A percentile compares a stretch with the other conserved stretches of the same genome.
These are phyloP conservation scores for Nettapus auritus DNA, from an alignment of 2,113 vertebrate genomes.

Conservation along the genomic window DNA sequence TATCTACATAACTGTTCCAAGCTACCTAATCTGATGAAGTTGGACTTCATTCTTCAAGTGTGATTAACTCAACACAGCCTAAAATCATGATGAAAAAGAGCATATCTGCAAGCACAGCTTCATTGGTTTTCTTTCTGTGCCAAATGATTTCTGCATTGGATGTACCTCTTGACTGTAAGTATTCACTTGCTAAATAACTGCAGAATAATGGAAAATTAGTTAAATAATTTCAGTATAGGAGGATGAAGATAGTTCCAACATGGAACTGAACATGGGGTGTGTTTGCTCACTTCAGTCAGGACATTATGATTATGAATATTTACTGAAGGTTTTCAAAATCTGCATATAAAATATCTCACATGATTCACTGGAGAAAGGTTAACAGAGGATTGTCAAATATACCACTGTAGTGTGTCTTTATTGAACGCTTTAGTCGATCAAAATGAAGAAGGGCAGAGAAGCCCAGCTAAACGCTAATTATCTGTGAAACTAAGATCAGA, in stretches of 20 bases:
- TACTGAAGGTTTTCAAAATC: not conserved
- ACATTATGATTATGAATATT: not conserved
- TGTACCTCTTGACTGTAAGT: constrained; percentile 96
- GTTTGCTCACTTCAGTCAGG: not conserved
- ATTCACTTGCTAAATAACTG: constrained; percentile 25
- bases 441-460: not conserved
- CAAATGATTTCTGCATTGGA: constrained; percentile 87
- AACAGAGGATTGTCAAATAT: not conserved
- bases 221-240: not conserved
- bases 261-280: not conserved
- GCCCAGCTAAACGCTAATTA: not conserved
- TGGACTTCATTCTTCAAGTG: constrained; percentile 63
- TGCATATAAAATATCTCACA: not conserved
- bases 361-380: not conserved
- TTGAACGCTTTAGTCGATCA: not conserved
- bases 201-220: not conserved
- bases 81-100: constrained; percentile 82
- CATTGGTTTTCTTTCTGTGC: constrained; percentile 84
- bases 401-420: not conserved
- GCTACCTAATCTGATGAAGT: constrained; percentile 61
- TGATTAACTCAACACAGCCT: constrained; percentile 67
- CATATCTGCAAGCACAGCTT: constrained; percentile 65
- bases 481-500: not conserved
- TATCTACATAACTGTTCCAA: constrained; percentile 40
- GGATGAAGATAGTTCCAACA: not conserved